Percentiles rank a stretch among this genome's conserved stretches.
These are phyloP conservation scores for Rhynchomys soricoides DNA, from an alignment of 2,113 vertebrate species.

Conservation along the genomic window DNA sequence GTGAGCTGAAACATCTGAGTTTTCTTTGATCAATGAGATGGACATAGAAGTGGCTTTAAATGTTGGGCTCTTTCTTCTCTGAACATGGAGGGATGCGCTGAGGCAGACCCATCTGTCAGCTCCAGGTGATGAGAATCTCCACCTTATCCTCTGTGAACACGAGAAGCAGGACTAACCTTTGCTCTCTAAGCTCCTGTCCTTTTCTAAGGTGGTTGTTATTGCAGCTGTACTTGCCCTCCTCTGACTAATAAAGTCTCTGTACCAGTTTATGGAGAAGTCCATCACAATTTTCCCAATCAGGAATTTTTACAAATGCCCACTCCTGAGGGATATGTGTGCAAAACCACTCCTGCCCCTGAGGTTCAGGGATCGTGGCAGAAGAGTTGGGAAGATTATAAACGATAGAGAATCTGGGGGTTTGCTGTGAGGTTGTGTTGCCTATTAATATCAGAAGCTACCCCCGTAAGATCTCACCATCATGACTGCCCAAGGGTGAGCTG, in stretches of 20 bases:
- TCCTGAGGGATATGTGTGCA: background rate
- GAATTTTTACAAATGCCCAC: background rate
- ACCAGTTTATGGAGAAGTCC: background rate
- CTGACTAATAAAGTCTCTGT: background rate
- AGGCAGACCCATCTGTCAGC: background rate
- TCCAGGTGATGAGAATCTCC: background rate
- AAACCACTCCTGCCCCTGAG: background rate
- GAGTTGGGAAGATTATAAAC: background rate
- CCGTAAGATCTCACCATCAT: background rate
- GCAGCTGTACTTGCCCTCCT: background rate
- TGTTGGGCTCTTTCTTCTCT: background rate
- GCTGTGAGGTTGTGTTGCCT: background rate
- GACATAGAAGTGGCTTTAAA: background rate
- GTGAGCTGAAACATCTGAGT: background rate
- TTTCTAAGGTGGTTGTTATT: background rate
- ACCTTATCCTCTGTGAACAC: background rate
- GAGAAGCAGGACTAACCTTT: background rate
- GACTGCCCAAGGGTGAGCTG: background rate
- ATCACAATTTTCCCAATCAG: background rate
- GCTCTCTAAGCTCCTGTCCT: background rate
- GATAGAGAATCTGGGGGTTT: background rate
- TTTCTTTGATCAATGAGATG: background rate
- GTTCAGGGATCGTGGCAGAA: background rate
- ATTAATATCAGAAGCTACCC: background rate
- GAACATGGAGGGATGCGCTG: background rate